phyloP scores from a whole-genome alignment of 2,113 vertebrate species.

The Mobula hypostoma region DNA sequence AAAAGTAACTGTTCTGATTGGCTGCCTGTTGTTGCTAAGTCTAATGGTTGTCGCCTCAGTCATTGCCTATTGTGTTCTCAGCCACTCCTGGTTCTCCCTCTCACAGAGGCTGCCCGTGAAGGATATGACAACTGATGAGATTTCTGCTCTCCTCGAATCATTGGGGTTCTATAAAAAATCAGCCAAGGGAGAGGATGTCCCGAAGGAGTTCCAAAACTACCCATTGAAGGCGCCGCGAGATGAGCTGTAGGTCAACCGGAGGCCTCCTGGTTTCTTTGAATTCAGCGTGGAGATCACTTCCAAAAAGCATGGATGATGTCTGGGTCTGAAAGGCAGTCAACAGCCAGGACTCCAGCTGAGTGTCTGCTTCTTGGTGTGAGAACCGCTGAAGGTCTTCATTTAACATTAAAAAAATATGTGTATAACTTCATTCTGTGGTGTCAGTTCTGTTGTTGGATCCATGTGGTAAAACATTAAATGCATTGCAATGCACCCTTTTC shows the following conservation, averaged over 20 bases:
- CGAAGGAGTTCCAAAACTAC: slow-evolving; percentile 61
- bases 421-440: not conserved
- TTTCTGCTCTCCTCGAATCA: slow-evolving; percentile 62
- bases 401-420: not conserved
- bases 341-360: not conserved
- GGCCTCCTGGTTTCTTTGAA: not conserved
- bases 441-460: not conserved
- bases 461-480: not conserved
- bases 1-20: not conserved
- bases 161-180: slow-evolving; percentile 66
- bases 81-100: not conserved
- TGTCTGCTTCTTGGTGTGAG: slow-evolving; percentile 1
- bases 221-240: slow-evolving; percentile 57
- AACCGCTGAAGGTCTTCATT: not conserved
- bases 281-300: not conserved
- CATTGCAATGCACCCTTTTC: not conserved
- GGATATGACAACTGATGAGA: slow-evolving; percentile 63
- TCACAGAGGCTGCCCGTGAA: slow-evolving; percentile 45
- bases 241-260: slow-evolving; percentile 50
- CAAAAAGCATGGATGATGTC: slow-evolving; percentile 18
- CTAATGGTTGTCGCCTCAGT: too few relatives aligned
- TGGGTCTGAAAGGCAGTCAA: not conserved
- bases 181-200: slow-evolving; percentile 65
- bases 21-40: not conserved
- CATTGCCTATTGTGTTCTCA: not conserved